Evolutionary conservation across 2,797 vertebrate genomes (phyloP).

Genomic region (Ceryle rudis): DNA sequence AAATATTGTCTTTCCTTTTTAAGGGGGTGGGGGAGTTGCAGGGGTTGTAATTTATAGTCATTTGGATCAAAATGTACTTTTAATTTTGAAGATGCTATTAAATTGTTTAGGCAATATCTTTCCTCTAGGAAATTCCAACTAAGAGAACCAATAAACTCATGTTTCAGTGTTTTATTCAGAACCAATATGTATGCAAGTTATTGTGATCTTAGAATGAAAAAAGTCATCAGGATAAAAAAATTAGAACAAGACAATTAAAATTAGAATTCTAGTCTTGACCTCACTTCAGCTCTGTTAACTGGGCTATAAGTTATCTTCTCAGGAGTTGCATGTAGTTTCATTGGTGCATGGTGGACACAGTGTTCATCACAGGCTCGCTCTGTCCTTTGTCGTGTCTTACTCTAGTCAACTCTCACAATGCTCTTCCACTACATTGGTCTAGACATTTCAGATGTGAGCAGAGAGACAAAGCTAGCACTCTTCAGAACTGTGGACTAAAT

Average conservation of each 20-base stretch:
- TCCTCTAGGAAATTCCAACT: conserved; percentile 23
- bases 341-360: not conserved
- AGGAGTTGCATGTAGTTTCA: not conserved
- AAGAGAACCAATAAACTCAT: conserved; percentile 31
- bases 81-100: conserved; percentile 33
- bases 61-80: conserved; percentile 20
- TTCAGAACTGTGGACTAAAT: not conserved
- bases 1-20: not conserved
- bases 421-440: fast-evolving
- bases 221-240: not conserved
- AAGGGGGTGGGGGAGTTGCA: not conserved
- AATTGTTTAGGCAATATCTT: conserved; percentile 38
- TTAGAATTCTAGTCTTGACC: not conserved
- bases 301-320: not conserved
- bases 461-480: not conserved
- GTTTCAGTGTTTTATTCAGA: conserved; percentile 20
- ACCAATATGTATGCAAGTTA: conserved; percentile 19
- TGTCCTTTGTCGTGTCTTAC: not conserved
- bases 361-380: not conserved
- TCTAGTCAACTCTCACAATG: not conserved
- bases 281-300: not conserved
- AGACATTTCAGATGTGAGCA: not conserved
- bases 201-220: conserved; percentile 5
- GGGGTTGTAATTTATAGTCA: not conserved
- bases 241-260: conserved; percentile 6